A percentile compares a stretch with the other conserved stretches of the same genome.
These are phyloP conservation scores for Parnassius smintheus DNA, from an alignment of 2,888 invertebrate species.

Conservation along the genomic window DNA sequence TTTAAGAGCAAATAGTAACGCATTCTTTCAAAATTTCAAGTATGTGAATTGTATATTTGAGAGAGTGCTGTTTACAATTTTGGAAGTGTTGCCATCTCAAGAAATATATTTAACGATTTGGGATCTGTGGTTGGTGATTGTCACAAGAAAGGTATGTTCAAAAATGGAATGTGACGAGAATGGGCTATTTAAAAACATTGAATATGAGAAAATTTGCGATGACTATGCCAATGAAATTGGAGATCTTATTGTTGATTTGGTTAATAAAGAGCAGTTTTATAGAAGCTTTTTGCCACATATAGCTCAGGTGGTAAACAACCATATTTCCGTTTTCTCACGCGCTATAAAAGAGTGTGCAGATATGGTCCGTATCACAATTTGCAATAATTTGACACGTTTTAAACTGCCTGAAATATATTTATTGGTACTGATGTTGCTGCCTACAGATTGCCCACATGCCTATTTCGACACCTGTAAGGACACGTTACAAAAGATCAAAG, in stretches of 20 bases:
- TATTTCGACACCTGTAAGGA: slow-evolving; percentile 29
- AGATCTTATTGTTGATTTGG: slow-evolving; percentile 34
- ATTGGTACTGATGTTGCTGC: slow-evolving; percentile 39
- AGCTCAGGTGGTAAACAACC: not conserved
- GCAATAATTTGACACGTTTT: slow-evolving; percentile 27
- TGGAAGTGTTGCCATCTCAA: slow-evolving; percentile 31
- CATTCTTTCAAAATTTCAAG: slow-evolving; percentile 15
- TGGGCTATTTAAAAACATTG: slow-evolving; percentile 12
- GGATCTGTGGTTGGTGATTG: slow-evolving; percentile 38
- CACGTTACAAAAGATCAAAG: slow-evolving; percentile 35
- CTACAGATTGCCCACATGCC: slow-evolving; percentile 25
- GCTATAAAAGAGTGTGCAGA: slow-evolving; percentile 2
- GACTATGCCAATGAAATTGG: slow-evolving; percentile 38
- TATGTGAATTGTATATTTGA: slow-evolving; percentile 37
- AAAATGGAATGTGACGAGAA: slow-evolving; percentile 23
- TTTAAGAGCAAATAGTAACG: slow-evolving; percentile 29
- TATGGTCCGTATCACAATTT: slow-evolving; percentile 7
- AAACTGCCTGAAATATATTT: slow-evolving; percentile 35
- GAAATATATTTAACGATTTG: slow-evolving; percentile 42
- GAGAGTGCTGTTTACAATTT: slow-evolving; percentile 33
- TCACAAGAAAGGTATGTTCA: slow-evolving; percentile 30
- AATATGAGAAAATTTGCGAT: slow-evolving; percentile 25
- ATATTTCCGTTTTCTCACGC: slow-evolving; percentile 6
- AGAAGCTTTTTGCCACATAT: slow-evolving; percentile 25
- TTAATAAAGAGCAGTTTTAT: slow-evolving; percentile 33